A percentile compares a stretch with the other conserved stretches of the same genome.
phyloP scores from a whole-genome alignment of 35 echinoderm and acorn worm genomes.

The Holothuria glaberrima region DNA sequence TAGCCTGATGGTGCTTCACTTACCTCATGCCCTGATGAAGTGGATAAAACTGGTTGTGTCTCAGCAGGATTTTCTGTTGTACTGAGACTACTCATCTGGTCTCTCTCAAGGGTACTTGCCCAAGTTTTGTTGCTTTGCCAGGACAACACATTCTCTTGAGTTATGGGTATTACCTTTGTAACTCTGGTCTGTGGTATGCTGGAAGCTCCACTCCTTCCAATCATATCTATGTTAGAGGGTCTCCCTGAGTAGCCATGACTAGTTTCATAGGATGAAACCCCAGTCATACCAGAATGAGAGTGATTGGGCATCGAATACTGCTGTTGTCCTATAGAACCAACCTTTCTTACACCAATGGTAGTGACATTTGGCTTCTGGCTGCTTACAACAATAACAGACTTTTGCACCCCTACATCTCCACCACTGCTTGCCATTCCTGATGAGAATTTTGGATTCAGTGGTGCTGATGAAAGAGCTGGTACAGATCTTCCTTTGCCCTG shows the following conservation, averaged over 20 bases:
- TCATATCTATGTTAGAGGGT: not conserved
- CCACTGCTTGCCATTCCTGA: too few species aligned
- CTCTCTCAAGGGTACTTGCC: too few species aligned
- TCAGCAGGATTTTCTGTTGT: too few species aligned
- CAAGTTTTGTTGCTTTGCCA: too few species aligned
- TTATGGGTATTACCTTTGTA: constrained; percentile 27
- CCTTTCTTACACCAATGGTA: constrained; percentile 6
- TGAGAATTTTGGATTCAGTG: too few species aligned
- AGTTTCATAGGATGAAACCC: not conserved
- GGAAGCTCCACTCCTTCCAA: not conserved
- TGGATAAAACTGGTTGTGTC: too few species aligned
- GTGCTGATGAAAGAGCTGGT: too few species aligned
- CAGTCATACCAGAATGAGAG: not conserved
- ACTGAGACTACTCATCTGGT: too few species aligned
- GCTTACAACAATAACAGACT: constrained; percentile 39
- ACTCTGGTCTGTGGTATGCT: constrained; percentile 3
- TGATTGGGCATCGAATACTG: not conserved
- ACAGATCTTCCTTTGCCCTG: too few species aligned
- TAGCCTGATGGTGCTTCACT: too few species aligned
- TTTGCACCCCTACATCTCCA: not conserved
- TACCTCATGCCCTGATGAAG: too few species aligned
- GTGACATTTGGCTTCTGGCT: constrained; percentile 24
- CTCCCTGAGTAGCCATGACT: not conserved
- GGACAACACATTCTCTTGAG: not conserved
- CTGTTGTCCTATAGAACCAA: not conserved